Base-by-base conservation (phyloP, 2,888 invertebrate genomes). In the Oegoconia quadripuncta region DNA sequence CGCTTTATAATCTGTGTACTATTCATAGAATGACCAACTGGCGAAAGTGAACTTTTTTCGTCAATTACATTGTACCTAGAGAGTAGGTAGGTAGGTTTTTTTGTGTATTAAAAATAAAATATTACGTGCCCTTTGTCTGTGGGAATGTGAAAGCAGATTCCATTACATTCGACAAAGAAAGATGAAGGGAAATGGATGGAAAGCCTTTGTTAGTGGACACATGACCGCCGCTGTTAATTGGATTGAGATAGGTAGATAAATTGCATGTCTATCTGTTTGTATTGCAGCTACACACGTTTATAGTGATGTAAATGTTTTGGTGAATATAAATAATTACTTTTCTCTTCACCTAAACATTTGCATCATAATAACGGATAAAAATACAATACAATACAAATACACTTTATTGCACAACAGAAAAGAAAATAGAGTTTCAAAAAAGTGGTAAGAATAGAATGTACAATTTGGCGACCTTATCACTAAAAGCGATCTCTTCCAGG, bases 51-150 rank as follows among this genome's bases (percentile, higher is more conserved):
- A 30, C 25, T 17, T 34, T 25, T 39, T 39, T 13, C 27, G 13
- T 31, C 34, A 31, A 26, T 32, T 18, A 32, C 22, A 9, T 8
- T n/a, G 6, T 14, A 5, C n/a, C 8, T 16, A 34, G 23, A 34
- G 16, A 34, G 16, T 11, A 7, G 3, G 14, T 14, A 20, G 18
- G 12, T 18, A n/a, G n/a, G 16, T 26, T 32, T 33, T 37, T 34
- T 34, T 29, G 30, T 34, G 29, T 23, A 28, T 14, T 11, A 37
- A 30, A 31, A 32, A 34, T 30, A 38, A 39, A 28, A 5, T 27
- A 27, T 6, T 20, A 36, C 38, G 37, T 28, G 36, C 39, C 44
- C 44, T 44, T 41, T 44, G 39, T 40, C 4, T 25, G 34, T 9
- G 17, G 17, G 34, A 44, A 36, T 41, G 44, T 37, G 41, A 41